A percentile compares a stretch with the other conserved stretches of the same genome.
These are phyloP conservation scores for Scrobipalpa costella DNA, from an alignment of 2,888 invertebrate species.

Conservation along the genomic window DNA sequence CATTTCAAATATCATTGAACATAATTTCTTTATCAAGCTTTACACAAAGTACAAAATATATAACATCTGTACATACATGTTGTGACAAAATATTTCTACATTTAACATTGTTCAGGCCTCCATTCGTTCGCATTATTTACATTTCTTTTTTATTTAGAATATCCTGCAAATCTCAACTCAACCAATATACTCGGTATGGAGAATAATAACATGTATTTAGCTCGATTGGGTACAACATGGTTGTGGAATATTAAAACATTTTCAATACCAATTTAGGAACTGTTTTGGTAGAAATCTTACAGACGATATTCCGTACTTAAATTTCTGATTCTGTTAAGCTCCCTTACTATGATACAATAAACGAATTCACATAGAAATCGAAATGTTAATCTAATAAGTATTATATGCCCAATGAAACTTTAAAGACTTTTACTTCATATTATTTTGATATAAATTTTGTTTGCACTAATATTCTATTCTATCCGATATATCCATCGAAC, in stretches of 20 bases:
- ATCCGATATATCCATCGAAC: background rate
- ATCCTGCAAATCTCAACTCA: background rate
- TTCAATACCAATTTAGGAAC: background rate
- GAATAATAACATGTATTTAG: too few species aligned
- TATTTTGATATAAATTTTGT: slow-evolving; percentile 4
- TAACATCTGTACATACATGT: slow-evolving; percentile 60
- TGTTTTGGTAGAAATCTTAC: slow-evolving; percentile 13
- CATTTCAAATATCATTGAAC: slow-evolving; percentile 60
- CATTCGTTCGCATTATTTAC: slow-evolving; percentile 73
- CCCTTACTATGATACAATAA: slow-evolving; percentile 37
- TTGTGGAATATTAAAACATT: too few species aligned
- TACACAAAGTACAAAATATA: slow-evolving; percentile 66
- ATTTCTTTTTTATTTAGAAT: slow-evolving; percentile 45
- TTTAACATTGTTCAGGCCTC: slow-evolving; percentile 68
- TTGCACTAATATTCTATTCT: background rate
- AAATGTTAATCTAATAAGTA: slow-evolving; percentile 55
- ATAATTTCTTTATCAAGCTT: slow-evolving; percentile 64
- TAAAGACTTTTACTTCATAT: slow-evolving; percentile 28
- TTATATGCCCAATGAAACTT: slow-evolving; percentile 59
- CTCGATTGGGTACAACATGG: too few species aligned
- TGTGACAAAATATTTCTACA: slow-evolving; percentile 68
- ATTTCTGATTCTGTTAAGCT: slow-evolving; percentile 41
- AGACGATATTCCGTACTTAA: slow-evolving; percentile 26
- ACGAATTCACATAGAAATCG: slow-evolving; percentile 48
- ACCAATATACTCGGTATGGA: background rate